These are phyloP conservation scores for Daphoenositta chrysoptera DNA, from an alignment of 2,113 vertebrate genomes.

Conservation along the genomic window DNA sequence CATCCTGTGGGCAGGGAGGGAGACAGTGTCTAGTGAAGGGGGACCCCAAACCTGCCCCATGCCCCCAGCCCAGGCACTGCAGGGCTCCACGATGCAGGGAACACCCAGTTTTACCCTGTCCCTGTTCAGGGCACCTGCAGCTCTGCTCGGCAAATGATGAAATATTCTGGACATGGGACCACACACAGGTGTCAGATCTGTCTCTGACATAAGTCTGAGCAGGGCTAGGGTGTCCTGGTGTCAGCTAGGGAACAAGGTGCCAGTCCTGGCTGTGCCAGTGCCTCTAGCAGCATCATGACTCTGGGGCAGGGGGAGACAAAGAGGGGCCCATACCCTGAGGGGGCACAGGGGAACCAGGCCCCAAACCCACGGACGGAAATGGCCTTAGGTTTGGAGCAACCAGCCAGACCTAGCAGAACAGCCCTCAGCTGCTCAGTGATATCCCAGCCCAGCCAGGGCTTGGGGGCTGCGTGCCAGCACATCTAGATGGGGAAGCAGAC, in stretches of 20 bases:
- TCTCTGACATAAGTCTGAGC: not conserved
- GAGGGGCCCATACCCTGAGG: fast-evolving
- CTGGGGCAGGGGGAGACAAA: fast-evolving
- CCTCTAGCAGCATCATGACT: not conserved
- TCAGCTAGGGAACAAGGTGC: not conserved
- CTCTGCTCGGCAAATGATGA: not conserved
- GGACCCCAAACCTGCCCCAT: not conserved
- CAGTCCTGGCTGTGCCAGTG: not conserved
- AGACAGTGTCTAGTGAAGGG: not conserved
- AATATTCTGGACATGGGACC: not conserved
- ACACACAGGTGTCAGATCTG: not conserved
- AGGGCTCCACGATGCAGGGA: fast-evolving
- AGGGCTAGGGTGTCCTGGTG: not conserved
- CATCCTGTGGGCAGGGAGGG: not conserved
- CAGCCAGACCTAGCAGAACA: not conserved
- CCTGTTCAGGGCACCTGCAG: fast-evolving
- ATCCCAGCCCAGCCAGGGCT: not conserved
- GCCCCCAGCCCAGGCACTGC: not conserved
- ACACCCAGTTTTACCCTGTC: not conserved
- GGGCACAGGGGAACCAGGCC: not conserved
- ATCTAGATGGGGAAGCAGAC: not conserved
- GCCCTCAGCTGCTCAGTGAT: not conserved
- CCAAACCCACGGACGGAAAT: not conserved
- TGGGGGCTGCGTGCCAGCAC: not conserved
- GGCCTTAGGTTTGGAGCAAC: not conserved